Base-by-base conservation (phyloP, 1,140 invertebrate species). In the Ceratosolen fusciceps region DNA sequence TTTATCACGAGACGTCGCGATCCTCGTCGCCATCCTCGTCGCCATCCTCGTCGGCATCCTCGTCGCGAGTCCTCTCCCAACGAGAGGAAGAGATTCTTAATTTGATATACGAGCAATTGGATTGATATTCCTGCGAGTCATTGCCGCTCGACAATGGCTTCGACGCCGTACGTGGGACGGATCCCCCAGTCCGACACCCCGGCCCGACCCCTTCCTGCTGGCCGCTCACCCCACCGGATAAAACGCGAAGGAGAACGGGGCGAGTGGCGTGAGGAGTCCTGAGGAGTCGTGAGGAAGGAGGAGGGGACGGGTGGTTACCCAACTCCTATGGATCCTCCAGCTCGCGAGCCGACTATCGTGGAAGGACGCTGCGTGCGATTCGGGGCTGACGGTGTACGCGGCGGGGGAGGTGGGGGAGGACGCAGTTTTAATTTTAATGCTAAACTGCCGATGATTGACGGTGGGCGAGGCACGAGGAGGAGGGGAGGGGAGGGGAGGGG, bases 101-200 rank as follows among this genome's bases (percentile, higher is more conserved):
- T 88, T 85, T 88, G 88, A 89, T 88, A 88, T 85, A 85, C 84
- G 76, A 81, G 72, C 84, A 85, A 87, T 89, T 86, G 88, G 87
- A 90, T 89, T 88, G 88, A 89, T 80, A 80, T 88, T 89, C 86
- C 83, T 80, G 87, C 87, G 67, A 88, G 88, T 90, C 87, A 89
- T 83, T 82, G 76, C 70, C 79, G 29, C 0, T 49, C 68, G 65
- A 71, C 68, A 72, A 72, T 62, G 75, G 81, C 62, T 80, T 83
- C 78, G 80, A 79, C 52, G 49, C 29, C 54, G 16, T 52, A 34
- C 68, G 56, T 78, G 56, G 76, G 75, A 70, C 34, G 75, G 8
- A 34, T 19, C n/a, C 70, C 52, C 37, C 49, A 54, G 31, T n/a
- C 7, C 58, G 37, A 39, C 26, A 37, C 34, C 5, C 34, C 34